Percentiles rank a stretch among this genome's conserved stretches.
These are phyloP conservation scores for Melanaphis sacchari DNA, from an alignment of 1,140 invertebrate species.

Conservation along the genomic window DNA sequence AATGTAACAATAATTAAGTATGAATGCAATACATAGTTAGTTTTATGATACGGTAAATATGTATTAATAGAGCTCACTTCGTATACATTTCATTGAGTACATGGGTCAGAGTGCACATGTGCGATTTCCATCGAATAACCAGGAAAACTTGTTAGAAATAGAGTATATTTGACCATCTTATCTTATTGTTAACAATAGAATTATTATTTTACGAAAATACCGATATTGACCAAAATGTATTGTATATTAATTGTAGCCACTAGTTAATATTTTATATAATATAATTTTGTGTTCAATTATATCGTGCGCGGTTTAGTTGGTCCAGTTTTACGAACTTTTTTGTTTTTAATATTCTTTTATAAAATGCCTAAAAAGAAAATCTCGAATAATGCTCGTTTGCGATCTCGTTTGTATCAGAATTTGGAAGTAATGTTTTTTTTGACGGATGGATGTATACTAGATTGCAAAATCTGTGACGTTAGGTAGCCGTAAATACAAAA, in stretches of 20 bases:
- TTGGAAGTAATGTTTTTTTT: not conserved
- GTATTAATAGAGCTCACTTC: too few relatives aligned
- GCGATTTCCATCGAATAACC: too few relatives aligned
- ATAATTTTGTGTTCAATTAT: not conserved
- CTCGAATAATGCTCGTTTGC: not conserved
- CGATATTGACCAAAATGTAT: too few relatives aligned
- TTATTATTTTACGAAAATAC: not conserved
- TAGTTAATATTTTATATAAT: not conserved
- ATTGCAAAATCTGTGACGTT: not conserved
- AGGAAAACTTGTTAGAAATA: too few relatives aligned
- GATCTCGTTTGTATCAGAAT: not conserved
- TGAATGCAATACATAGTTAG: too few relatives aligned
- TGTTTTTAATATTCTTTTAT: too few relatives aligned
- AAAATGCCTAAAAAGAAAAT: conserved; percentile 65
- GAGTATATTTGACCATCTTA: too few relatives aligned
- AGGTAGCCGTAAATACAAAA: not conserved
- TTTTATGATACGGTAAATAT: too few relatives aligned
- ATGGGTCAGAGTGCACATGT: too few relatives aligned
- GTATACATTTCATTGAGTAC: too few relatives aligned
- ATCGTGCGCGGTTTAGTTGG: not conserved
- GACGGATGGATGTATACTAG: not conserved
- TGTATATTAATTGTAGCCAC: not conserved
- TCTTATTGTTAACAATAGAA: conserved; percentile 23
- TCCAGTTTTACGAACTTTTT: not conserved
- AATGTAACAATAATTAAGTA: too few relatives aligned